Evolutionary conservation across 1,140 invertebrate species (phyloP).

Genomic region (Polyergus mexicanus): DNA sequence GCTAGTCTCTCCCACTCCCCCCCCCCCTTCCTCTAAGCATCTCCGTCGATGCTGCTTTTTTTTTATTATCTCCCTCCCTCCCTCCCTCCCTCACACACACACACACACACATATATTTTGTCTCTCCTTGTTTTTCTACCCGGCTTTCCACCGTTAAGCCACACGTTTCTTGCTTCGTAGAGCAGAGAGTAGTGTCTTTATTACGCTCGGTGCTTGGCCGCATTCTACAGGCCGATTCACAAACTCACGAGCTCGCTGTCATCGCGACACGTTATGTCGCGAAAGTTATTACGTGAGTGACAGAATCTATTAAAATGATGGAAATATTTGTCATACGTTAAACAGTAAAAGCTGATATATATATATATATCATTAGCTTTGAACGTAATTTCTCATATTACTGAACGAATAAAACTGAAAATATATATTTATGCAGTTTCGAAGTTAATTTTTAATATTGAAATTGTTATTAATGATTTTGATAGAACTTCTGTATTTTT

Average conservation of each 20-base stretch:
- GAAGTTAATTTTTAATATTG: background rate
- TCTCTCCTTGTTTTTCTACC: slow-evolving; percentile 58
- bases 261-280: slow-evolving; percentile 13
- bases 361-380: background rate
- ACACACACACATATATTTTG: too few relatives aligned
- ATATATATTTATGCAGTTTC: background rate
- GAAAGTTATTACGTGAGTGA: background rate
- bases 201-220: slow-evolving; percentile 75
- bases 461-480: background rate
- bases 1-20: slow-evolving; percentile 3
- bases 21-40: slow-evolving; percentile 22
- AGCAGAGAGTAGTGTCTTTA: slow-evolving; percentile 80
- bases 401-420: background rate
- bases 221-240: slow-evolving; percentile 80
- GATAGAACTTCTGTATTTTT: background rate
- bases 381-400: background rate
- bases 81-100: slow-evolving; percentile 54
- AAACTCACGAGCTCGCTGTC: slow-evolving; percentile 24
- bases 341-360: background rate
- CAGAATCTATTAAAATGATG: slow-evolving; percentile 3
- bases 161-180: slow-evolving; percentile 79
- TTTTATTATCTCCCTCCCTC: slow-evolving; percentile 22
- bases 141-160: slow-evolving; percentile 73
- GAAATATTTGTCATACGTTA: background rate
- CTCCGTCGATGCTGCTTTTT: slow-evolving; percentile 35